Evolutionary conservation across 2,113 vertebrate genomes (phyloP).

Genomic region (Tenrec ecaudatus): DNA sequence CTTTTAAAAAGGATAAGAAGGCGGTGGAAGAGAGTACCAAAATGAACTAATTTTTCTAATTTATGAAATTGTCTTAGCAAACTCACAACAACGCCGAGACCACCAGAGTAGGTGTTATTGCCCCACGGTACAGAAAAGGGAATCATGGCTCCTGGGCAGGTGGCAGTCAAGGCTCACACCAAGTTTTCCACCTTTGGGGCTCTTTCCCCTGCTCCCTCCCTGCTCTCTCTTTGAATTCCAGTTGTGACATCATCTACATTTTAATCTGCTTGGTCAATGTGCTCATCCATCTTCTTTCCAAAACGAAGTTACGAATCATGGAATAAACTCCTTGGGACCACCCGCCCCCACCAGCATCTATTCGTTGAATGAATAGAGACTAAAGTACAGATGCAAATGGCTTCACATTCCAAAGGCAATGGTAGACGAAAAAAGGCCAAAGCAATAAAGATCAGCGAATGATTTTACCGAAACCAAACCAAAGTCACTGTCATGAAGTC

Average conservation of each 20-base stretch:
- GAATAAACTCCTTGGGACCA: background rate
- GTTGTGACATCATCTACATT: background rate
- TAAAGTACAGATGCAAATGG: background rate
- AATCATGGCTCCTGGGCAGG: background rate
- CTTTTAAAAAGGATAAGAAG: background rate
- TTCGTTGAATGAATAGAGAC: background rate
- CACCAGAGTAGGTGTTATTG: background rate
- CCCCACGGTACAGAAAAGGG: too few relatives aligned
- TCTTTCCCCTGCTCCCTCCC: background rate
- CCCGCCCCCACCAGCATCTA: background rate
- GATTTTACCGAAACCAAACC: background rate
- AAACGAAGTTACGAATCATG: background rate
- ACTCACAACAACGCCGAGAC: background rate
- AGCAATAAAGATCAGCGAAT: background rate
- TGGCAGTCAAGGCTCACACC: background rate
- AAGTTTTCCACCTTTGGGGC: background rate
- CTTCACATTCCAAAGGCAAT: background rate
- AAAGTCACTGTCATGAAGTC: too few relatives aligned
- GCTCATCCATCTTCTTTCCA: background rate
- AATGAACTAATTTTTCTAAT: background rate
- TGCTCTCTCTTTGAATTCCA: background rate
- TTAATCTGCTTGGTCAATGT: background rate
- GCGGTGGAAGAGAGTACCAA: background rate
- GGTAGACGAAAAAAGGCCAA: background rate
- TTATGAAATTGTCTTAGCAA: background rate